Evolutionary conservation across 2,113 vertebrate species (phyloP), one percentile per base, ranked within the genome.

Genomic region (Fukomys damarensis): DNA sequence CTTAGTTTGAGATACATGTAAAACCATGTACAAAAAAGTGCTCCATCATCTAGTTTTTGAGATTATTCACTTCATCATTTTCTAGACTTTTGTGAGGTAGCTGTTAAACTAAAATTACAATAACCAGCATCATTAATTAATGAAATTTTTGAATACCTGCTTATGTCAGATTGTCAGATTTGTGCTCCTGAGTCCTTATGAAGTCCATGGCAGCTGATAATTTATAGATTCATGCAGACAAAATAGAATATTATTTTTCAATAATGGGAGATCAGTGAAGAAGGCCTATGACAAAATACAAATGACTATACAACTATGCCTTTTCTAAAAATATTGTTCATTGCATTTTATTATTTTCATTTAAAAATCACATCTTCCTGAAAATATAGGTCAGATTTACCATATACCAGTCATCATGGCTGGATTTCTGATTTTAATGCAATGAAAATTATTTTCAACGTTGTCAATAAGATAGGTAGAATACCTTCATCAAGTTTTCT

Each of bases 361-460:
- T n/a, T n/a, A 88, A 22, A 22, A 28, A 74, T 61, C 7, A 94
- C 30, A 77, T 61, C 14, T 87, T 88, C 20, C 32, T 79, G 11
- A 5, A 79, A 14, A 79, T 38, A 24, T 38, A 86, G 32, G 35
- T 35, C 17, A 30, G 89, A 93, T 14, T 46, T 26, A 52, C 2
- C 35, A 74, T 89, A 52, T 24, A 77, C 32, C 12, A 43, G 43
- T 87, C 26, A 63, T 16, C 52, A 72, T 88, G 52, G 19, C 17
- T 79, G 24, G 2, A 7, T 94, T 91, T 88, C 58, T 92, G 52
- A 92, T 84, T 88, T 94, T 85, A 72, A 20, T 56, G 52, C 79
- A 89, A 92, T 85, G 28, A 54, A 68, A 56, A 82, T 46, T 82
- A 54, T 30, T 88, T 92, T 96, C 84, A 79, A 5, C 32, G 59